Evolutionary conservation across 2,888 invertebrate genomes (phyloP), one percentile per base, ranked within the genome.

Genomic region (Erynnis tages): DNA sequence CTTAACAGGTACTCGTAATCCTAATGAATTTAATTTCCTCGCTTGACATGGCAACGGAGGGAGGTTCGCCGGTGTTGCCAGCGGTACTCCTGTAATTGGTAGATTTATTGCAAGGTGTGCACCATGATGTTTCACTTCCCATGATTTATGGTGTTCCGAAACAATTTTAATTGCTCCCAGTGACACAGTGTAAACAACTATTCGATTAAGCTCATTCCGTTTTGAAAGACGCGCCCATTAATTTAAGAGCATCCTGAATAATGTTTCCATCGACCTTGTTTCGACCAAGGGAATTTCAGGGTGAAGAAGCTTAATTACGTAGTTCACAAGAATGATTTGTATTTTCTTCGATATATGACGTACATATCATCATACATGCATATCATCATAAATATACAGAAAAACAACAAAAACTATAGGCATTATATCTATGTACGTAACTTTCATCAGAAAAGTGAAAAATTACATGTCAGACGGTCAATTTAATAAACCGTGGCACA

Each of bases 181-280:
- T 88, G 88, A 89, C 88, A 88, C 81, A 72, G 72, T 88, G 88
- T 88, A 89, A 88, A 89, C 87, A 89, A 87, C 86, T 88, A 88
- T 89, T 88, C 86, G 88, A 89, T 89, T 87, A 86, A 84, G 83
- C 83, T 85, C 86, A 87, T 87, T 80, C 83, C 80, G 82, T 86
- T 87, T 48, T 48, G 38, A 14, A 44, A 50, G 50, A 81, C 79
- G 77, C 63, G 60, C 79, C 72, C 80, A 87, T 87, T 87, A 81
- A 85, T 87, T 79, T 83, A 79, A 82, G 74, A 79, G 83, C 76
- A 63, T 68, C 72, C 65, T 16, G 35, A 27, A 23, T 37, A 50
- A 37, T 44, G 44, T 27, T 21, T 21, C 4, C 14, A 30, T 7
- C 27, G 32, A 7, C n/a, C 11, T 5, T 14, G 37, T 10, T 44